Conservation (phyloP, 37 sponge, comb jelly and placozoan genomes). For the Aphrocallistes beatrix region DNA sequence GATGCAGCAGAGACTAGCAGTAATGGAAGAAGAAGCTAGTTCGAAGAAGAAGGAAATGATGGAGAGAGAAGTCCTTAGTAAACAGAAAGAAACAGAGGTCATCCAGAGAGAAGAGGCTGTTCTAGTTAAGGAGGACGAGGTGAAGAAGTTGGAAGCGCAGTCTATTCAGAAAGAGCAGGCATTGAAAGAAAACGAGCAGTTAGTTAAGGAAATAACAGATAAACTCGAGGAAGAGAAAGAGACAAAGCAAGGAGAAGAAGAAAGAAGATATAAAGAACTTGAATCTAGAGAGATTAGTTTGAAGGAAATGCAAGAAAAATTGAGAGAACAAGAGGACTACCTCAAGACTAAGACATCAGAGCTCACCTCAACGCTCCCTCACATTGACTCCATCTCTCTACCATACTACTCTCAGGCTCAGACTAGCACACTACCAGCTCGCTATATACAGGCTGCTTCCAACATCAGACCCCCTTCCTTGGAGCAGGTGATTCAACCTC, state of each 20-base stretch:
- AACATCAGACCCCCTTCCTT: not conserved
- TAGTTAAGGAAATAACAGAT: not conserved
- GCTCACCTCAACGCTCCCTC: not conserved
- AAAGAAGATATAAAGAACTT: not conserved
- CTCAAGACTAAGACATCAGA: not conserved
- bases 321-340: not conserved
- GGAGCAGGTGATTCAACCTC: not conserved
- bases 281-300: not conserved
- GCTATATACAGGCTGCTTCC: not conserved
- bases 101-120: not conserved
- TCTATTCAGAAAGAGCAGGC: not conserved
- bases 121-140: not conserved
- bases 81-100: not conserved
- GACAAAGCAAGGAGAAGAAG: not conserved
- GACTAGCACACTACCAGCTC: conserved; percentile 5
- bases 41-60: not conserved
- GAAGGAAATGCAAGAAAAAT: not conserved
- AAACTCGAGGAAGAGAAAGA: not conserved
- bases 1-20: not conserved
- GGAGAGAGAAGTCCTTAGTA: not conserved
- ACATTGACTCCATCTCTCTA: not conserved
- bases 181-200: not conserved
- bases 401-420: not conserved
- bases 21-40: not conserved
- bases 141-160: not conserved